Base-by-base conservation (phyloP, 2,888 invertebrate genomes). In the Tetropium fuscum region DNA sequence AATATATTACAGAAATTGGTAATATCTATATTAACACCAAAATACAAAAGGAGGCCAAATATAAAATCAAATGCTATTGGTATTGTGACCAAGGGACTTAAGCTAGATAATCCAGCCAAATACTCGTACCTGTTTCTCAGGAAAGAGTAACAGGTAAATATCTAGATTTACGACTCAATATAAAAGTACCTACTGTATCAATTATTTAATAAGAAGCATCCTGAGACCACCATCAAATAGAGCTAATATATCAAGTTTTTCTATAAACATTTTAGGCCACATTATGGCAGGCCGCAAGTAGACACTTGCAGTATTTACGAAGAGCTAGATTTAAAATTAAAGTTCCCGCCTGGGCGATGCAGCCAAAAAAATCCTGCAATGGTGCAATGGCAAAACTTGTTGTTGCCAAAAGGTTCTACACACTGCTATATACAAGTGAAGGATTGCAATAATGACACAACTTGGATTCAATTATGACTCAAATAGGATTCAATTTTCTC, bases 271-370 rank as follows among this genome's bases (percentile, higher is more conserved):
- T 45, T 47, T 18, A 47, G 11, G 16, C 47, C 32, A 47, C 47
- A 47, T 47, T 47, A 32, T 47, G 15, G 47, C 2, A 47, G 47
- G 32, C 25, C 47, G 22, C 32, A 47, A 47, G 7, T 32, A 8
- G 47, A 32, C n/a, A 32, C 18, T 13, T 27, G 25, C 44, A 44
- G 27, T 30, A 32, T 47, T 3, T 47, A 32, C 32, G 47, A 47
- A 15, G 47, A 47, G 47, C 16, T 47, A 16, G n/a, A 47, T 30
- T 47, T 47, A 47, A 47, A 47, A 47, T 32, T 47, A 15, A 16
- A 47, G 18, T 19, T 8, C 47, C 16, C 30, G 32, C 18, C 47
- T 47, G 8, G 47, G 47, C 2, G 36, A 36, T 2, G 36, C 11
- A 13, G 36, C 36, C 36, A 11, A 36, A 36, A 36, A 36, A 36